Evolutionary conservation across 1,140 invertebrate genomes (phyloP), one percentile per base, ranked within the genome.

Genomic region (Nasonia giraulti): DNA sequence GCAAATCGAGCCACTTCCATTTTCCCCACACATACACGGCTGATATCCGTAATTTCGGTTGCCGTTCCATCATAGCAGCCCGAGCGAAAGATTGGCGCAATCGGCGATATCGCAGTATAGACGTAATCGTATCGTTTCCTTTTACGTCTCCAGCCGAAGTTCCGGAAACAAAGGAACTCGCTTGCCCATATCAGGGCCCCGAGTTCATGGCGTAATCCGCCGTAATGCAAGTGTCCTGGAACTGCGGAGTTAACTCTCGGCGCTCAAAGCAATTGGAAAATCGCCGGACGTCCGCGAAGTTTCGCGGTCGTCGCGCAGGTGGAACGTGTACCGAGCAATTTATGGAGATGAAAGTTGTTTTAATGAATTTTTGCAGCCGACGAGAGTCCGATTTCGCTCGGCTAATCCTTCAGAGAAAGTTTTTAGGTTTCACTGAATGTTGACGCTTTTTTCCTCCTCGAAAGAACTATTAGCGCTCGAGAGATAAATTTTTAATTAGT

Each of bases 61-160:
- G 27, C 33, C 17, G 10, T 71, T 27, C 68, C 4, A 33, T 71
- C 68, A 33, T 12, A 33, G 68, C 27, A 71, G 27, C 20, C 31
- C 6, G 8, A 71, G 8, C 0, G 23, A 33, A 11, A 11, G 68
- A 71, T 71, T 27, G 23, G 11, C 23, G 40, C 40, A 44, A 8
- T 44, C 7, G 68, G 5, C 14, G 74, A 47, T 44, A 17, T 27
- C 44, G n/a, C 10, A 40, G 37, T 37, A 37, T 23, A n/a, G n/a
- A 44, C 44, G 75, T 50, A 47, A 77, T 55, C 40, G 75, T 77
- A 31, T 77, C 75, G 75, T 77, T 77, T 77, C n/a, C 47, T 77
- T 77, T 50, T 50, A 77, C 47, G 75, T 77, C 23, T 55, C 47
- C 2, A 5, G n/a, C 20, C 20, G 27, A 33, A 37, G 69, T 33